A percentile compares a stretch with the other conserved stretches of the same genome.
Evolutionary conservation across 2,797 vertebrate genomes (phyloP).

Genomic region (Cuculus canorus): DNA sequence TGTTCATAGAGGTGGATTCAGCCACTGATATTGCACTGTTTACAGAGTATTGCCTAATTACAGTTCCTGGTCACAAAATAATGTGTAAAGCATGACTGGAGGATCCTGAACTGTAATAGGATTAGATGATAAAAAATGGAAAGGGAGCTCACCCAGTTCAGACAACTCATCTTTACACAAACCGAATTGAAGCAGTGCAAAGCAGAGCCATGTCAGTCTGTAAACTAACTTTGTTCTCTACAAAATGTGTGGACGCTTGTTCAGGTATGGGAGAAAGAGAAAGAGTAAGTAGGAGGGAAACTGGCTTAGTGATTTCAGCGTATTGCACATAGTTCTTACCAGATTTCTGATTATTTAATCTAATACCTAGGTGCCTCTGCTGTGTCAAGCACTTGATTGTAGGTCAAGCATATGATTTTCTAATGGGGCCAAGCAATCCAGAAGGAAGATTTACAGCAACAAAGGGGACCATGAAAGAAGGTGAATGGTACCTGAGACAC

Average conservation of each 20-base stretch:
- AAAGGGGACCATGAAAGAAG: background rate
- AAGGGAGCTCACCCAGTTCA: background rate
- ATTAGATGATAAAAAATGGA: background rate
- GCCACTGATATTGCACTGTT: background rate
- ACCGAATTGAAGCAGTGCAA: background rate
- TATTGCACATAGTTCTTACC: background rate
- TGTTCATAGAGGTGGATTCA: background rate
- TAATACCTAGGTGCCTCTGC: background rate
- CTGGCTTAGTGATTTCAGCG: background rate
- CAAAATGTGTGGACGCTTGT: background rate
- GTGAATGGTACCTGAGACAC: background rate
- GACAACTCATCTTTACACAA: background rate
- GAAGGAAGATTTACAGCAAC: background rate
- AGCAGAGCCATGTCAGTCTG: background rate
- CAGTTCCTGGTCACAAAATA: background rate
- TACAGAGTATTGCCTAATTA: background rate
- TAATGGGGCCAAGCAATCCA: accelerated
- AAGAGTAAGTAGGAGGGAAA: background rate
- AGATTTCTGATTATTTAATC: background rate
- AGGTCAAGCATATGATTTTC: background rate
- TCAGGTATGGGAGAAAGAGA: background rate
- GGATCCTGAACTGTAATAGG: background rate
- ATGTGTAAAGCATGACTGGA: background rate
- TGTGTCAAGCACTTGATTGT: background rate
- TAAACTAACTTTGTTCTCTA: background rate